These are phyloP conservation scores for Mesoligia furuncula DNA, from an alignment of 2,888 invertebrate species.

Conservation along the genomic window DNA sequence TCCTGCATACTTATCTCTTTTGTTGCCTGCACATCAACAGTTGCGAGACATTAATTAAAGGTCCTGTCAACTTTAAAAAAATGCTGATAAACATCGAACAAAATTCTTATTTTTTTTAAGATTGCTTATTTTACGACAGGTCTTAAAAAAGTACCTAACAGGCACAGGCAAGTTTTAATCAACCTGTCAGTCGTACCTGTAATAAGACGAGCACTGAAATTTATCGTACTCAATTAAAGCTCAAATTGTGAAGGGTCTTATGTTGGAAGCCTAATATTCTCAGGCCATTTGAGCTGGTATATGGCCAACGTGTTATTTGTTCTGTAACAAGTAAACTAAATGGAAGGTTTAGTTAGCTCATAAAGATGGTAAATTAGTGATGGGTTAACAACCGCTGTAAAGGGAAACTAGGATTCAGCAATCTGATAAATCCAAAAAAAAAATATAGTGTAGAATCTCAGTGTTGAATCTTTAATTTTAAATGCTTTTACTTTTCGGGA, in stretches of 20 bases:
- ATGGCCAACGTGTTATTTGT: slow-evolving; percentile 49
- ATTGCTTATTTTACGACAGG: slow-evolving; percentile 40
- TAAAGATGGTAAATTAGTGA: slow-evolving; percentile 32
- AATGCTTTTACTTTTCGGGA: neutral
- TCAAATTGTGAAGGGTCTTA: slow-evolving; percentile 45
- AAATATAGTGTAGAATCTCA: neutral
- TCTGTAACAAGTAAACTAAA: slow-evolving; percentile 40
- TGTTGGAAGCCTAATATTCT: slow-evolving; percentile 42
- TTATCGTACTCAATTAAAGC: slow-evolving; percentile 61
- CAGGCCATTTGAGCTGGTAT: slow-evolving; percentile 39
- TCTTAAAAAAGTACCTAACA: slow-evolving; percentile 43
- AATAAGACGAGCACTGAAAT: slow-evolving; percentile 60
- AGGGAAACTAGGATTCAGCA: neutral
- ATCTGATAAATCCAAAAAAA: neutral
- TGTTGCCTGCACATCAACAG: neutral
- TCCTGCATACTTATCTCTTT: too few species aligned
- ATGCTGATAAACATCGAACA: neutral
- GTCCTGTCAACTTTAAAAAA: neutral
- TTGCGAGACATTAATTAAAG: neutral
- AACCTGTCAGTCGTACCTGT: slow-evolving; percentile 55
- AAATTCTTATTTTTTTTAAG: slow-evolving; percentile 1
- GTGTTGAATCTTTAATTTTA: neutral
- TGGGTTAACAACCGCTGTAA: neutral
- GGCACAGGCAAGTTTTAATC: slow-evolving; percentile 50
- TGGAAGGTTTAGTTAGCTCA: slow-evolving; percentile 35